These are phyloP conservation scores for Asobara japonica DNA, from an alignment of 1,140 invertebrate species.

Conservation along the genomic window DNA sequence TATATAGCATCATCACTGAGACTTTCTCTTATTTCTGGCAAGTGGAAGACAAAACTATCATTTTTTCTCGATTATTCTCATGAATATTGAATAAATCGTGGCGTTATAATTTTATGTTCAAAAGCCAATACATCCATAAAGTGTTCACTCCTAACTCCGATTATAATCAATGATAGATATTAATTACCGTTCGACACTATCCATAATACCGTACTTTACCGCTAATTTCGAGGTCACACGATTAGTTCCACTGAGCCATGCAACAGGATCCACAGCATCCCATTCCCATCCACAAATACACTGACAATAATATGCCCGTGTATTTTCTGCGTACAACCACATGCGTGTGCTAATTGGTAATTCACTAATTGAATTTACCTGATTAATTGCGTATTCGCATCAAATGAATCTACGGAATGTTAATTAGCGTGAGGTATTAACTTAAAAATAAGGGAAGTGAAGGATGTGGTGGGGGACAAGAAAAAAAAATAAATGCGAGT, in stretches of 20 bases:
- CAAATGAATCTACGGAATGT: conserved; percentile 59
- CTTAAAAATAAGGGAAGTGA: no score
- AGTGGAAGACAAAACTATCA: no score
- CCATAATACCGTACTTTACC: not conserved
- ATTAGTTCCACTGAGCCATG: conserved; percentile 46
- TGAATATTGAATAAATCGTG: no score
- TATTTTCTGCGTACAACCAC: conserved; percentile 30
- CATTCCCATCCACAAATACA: not conserved
- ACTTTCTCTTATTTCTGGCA: no score
- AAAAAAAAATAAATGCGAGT: conserved; percentile 14
- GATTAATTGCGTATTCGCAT: conserved; percentile 58
- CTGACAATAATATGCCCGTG: not conserved
- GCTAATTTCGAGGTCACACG: conserved; percentile 28
- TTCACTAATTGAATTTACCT: conserved; percentile 60
- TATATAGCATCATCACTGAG: no score
- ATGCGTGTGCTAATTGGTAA: conserved; percentile 58
- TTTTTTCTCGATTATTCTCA: no score
- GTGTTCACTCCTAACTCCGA: not conserved
- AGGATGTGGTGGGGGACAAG: not conserved
- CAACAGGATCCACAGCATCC: conserved; percentile 42
- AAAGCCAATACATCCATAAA: no score
- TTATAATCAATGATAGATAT: not conserved
- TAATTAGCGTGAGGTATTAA: conserved; percentile 55
- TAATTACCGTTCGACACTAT: conserved; percentile 20
- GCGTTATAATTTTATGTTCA: no score